Base-by-base conservation (phyloP, 23 tunicate genomes). In the Trididemnum miniatum region DNA sequence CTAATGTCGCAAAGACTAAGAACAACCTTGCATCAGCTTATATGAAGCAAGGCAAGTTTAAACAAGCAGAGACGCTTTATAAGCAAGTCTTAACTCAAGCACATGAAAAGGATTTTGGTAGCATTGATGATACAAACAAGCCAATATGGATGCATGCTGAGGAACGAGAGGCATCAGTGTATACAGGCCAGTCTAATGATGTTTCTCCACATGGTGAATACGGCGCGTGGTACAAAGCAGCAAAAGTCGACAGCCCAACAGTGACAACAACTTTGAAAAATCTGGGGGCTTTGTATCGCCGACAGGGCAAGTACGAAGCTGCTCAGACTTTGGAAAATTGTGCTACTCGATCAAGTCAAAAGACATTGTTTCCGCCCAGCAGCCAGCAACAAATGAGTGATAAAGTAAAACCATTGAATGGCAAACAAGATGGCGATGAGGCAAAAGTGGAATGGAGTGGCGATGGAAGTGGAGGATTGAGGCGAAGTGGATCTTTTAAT, bases 71-170 rank as follows among this genome's bases (percentile, higher is more conserved):
- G 71, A 85, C 96, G 7, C 86, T 95, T 51, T 95, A 95, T 80
- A 95, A 95, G 78, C 99, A 95, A 83, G 99, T 95, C 15, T 59
- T 95, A 20, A 89, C 99, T 23, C 99, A 90, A 80, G 99, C 99
- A 33, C 99, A 95, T 80, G 99, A 95, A 65, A 82, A 87, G 71
- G 99, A 95, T 51, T 95, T 95, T 73, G 99, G 99, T n/a, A 90
- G 92, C 82, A 95, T 95, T 40, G 87, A 84, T 52, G 99, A 95
- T 35, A 95, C 85, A 79, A 95, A 95, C 72, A 90, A 90, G 38
- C 99, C 99, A 33, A 95, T 95, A 65, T 95, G 99, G 99, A 95
- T 95, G 99, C 96, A 89, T 76, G 99, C 99, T 66, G 96, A 95
- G 65, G 99, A 95, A 51, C 50, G 99, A 33, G 95, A 95, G 65